phyloP scores from a whole-genome alignment of 2,113 vertebrate genomes.

The Jacana jacana region DNA sequence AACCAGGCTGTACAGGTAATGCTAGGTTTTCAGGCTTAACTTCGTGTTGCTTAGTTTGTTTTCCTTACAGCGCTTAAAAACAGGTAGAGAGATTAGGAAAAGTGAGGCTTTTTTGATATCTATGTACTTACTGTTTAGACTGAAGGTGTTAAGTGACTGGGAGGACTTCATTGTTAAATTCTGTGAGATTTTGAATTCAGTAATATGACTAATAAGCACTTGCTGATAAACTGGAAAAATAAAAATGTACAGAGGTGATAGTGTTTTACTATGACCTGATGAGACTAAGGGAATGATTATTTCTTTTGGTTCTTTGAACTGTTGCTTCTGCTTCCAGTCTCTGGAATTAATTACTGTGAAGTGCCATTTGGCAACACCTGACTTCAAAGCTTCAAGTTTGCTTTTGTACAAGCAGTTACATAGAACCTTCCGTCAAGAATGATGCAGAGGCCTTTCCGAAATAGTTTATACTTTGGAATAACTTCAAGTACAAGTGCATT shows the following conservation, averaged over 20 bases:
- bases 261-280: not conserved
- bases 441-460: not conserved
- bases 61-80: not conserved
- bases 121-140: not conserved
- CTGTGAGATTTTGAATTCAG: not conserved
- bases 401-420: not conserved
- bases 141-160: not conserved
- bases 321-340: not conserved
- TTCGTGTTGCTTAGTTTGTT: not conserved
- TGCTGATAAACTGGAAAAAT: not conserved
- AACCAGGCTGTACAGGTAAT: not conserved
- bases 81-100: not conserved
- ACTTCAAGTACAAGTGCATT: not conserved
- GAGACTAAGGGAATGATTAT: not conserved
- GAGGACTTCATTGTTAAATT: not conserved
- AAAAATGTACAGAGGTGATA: not conserved
- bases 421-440: not conserved
- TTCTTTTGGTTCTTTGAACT: not conserved
- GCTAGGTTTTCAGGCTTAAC: not conserved
- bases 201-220: not conserved
- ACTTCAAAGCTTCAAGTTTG: not conserved
- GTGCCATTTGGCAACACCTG: not conserved
- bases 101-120: not conserved
- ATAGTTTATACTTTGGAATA: not conserved
- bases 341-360: not conserved